Percentiles rank a stretch among this genome's conserved stretches.
phyloP scores from a whole-genome alignment of 2,888 invertebrate species.

The Chydorus sphaericus region DNA sequence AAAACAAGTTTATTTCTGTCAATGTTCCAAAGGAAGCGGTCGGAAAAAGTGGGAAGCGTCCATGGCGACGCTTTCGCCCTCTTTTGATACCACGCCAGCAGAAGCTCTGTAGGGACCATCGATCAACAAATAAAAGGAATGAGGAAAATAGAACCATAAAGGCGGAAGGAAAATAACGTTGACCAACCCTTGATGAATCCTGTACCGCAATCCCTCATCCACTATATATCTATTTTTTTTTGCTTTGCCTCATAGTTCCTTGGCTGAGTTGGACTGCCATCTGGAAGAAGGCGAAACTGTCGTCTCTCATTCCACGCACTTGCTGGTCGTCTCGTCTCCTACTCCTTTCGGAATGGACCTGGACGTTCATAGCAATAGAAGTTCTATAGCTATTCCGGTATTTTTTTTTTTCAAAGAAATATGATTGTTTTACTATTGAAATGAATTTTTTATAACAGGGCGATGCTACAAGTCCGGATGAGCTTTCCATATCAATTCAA shows the following conservation, averaged over 20 bases:
- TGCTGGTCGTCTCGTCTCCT: conserved; percentile 30
- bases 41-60: no score
- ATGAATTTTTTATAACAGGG: not conserved
- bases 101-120: no score
- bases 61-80: no score
- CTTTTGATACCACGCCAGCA: no score
- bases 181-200: no score
- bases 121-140: no score
- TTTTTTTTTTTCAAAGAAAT: not conserved
- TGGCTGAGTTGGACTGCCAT: conserved; percentile 34
- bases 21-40: no score
- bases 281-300: conserved; percentile 25
- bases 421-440: not conserved
- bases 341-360: conserved; percentile 46
- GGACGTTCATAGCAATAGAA: conserved; percentile 42
- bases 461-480: conserved; percentile 7
- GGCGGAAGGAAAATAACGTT: no score
- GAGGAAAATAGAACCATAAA: no score
- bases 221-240: no score
- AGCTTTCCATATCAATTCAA: conserved; percentile 10
- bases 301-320: conserved; percentile 23
- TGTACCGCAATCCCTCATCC: no score
- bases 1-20: no score
- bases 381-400: conserved; percentile 40
- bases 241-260: conserved; percentile 30